Evolutionary conservation across 2,113 vertebrate genomes (phyloP), one percentile per base, ranked within the genome.

Genomic region (Oreocharis arfaki): DNA sequence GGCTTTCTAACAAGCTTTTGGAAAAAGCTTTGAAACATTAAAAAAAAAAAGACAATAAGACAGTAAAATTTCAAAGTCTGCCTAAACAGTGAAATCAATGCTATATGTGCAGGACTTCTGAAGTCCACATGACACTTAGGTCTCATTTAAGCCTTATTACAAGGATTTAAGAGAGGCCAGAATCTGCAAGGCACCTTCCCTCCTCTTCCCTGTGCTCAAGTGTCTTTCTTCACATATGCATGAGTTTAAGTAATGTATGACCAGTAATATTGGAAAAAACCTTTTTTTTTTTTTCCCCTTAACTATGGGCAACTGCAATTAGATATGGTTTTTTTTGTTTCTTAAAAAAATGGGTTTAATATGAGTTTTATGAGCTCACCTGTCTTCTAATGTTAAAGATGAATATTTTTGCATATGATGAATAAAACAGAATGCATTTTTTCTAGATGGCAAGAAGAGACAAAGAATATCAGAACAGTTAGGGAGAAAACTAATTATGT

Each of bases 1-100:
- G 33, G 32, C 85, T 97, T 94, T 74, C 64, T 90, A 93, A 97
- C 13, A 89, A 67, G 73, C 16, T 78, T 84, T 89, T 56, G 5
- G 32, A 71, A 88, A 77, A 77, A 79, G 16, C 53, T 73, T 85
- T 88, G 30, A 84, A 93, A 92, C 5, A 28, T 16, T 33, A n/a
- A 70, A 71, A 64, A 57, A 64, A 57, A 79, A 55, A 64, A 37
- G 1, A 32, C 19, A 81, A 19, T 49, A 74, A 81, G 32, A 61
- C 3, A 33, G 10, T 30, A 84, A 74, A 81, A 92, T 75, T 82
- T 57, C 15, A 56, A 56, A n/a, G 15, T 68, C 28, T 94, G 23
- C 28, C 46, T 68, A 41, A 79, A 52, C 8, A 71, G 8, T 60
- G 74, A 87, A 75, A 95, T 63, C 33, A 2, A n/a, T 47, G 47